Base-by-base conservation (phyloP, 2,797 vertebrate species). In the Spinibarbus caldwelli region DNA sequence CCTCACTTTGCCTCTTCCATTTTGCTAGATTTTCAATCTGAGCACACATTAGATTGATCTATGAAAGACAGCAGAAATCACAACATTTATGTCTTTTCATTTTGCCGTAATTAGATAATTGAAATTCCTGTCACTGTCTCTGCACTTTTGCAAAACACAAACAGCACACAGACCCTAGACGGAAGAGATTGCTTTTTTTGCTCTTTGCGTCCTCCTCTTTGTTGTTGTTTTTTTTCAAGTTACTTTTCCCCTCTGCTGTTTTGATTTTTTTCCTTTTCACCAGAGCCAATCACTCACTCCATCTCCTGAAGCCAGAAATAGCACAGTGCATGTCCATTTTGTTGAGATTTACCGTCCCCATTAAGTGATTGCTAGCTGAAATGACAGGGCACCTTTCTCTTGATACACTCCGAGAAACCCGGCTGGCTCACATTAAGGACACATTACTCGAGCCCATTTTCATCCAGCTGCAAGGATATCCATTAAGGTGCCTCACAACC, bases 51-150 rank as follows among this genome's bases (percentile, higher is more conserved):
- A 98, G 97, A 97, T 98, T 97, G 97, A 97, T 97, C 97, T 96
- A 96, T 97, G 95, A 96, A 97, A 96, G 96, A 96, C 96, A 95
- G 95, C 96, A 96, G 95, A 96, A 97, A 98, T 98, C 97, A 97
- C 97, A 97, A 98, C 97, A 99, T 97, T 99, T 98, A 98, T 98
- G 97, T 97, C 97, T 98, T 99, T 99, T 99, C 98, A 99, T 99
- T 99, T 99, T 93, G 94, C 95, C 95, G 92, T 99, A 98, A 99
- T 99, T 95, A 98, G 99, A 99, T 99, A 99, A 99, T 99, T 99
- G 97, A 99, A 99, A 99, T 99, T 99, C 98, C 95, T 98, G 97
- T 99, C 98, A 99, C 97, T 95, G 96, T 96, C 97, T 96, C 97
- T 98, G 97, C 97, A 97, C 97, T 98, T 98, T 97, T 95, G 95